A percentile compares a stretch with the other conserved stretches of the same genome.
phyloP scores from a whole-genome alignment of 2,113 vertebrate species.

The Holacanthus passer region DNA sequence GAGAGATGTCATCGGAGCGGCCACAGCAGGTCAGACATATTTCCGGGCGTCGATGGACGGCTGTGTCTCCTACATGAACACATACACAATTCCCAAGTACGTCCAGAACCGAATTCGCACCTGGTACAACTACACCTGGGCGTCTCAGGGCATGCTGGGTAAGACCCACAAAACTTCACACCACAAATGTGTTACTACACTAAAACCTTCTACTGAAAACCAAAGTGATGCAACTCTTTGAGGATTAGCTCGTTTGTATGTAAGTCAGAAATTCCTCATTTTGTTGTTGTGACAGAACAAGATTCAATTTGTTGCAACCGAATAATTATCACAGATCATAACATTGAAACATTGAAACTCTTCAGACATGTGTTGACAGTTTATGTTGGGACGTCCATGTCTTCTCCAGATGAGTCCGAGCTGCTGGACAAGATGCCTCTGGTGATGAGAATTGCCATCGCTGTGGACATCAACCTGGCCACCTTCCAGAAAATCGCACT shows the following conservation, averaged over 20 bases:
- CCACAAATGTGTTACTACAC: background rate
- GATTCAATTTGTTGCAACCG: no score
- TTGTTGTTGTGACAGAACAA: no score
- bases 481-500: constrained; percentile 92
- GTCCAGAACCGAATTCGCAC: constrained; percentile 90
- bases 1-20: constrained; percentile 94
- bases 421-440: constrained; percentile 89
- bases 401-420: constrained; percentile 87
- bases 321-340: background rate
- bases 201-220: background rate
- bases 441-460: constrained; percentile 89
- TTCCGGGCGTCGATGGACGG: constrained; percentile 89
- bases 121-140: constrained; percentile 94
- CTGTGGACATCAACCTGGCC: constrained; percentile 88
- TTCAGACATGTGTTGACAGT: no score
- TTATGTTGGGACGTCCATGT: background rate
- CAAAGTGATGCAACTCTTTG: background rate
- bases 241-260: no score
- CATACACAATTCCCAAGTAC: constrained; percentile 84
- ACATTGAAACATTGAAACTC: background rate
- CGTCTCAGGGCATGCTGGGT: constrained; percentile 93
- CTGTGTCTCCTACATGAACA: constrained; percentile 91
- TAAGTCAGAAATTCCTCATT: no score
- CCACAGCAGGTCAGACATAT: constrained; percentile 89
- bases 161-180: constrained; percentile 44